Percentiles rank a stretch among this genome's conserved stretches.
Conservation (phyloP, 2,797 vertebrate genomes). For the Sciurus carolinensis region DNA sequence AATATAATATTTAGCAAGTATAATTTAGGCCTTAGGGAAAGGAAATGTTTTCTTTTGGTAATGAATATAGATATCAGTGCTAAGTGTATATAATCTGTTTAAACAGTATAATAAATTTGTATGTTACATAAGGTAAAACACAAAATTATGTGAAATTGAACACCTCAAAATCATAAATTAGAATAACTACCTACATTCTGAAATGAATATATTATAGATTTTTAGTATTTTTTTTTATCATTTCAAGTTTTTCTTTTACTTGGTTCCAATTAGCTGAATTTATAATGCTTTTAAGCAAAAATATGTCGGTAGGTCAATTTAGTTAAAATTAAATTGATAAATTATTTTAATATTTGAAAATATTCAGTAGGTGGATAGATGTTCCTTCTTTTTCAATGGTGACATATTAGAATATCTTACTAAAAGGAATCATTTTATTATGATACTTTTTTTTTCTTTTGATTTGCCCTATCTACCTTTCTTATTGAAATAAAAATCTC, state of each 20-base stretch:
- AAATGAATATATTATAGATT: slow-evolving; percentile 9
- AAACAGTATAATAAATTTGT: not conserved
- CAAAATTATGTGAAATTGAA: slow-evolving; percentile 23
- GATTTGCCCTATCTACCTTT: not conserved
- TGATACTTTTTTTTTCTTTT: not conserved
- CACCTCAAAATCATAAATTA: slow-evolving; percentile 11
- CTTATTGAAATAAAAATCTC: not conserved
- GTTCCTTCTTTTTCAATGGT: not conserved
- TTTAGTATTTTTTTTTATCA: slow-evolving; percentile 13
- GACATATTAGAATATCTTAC: not conserved
- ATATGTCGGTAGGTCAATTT: not conserved
- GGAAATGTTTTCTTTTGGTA: slow-evolving; percentile 36
- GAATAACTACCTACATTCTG: not conserved
- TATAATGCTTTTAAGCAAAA: not conserved
- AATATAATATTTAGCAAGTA: slow-evolving; percentile 34
- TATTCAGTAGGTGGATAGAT: not conserved
- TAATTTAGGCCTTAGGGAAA: not conserved
- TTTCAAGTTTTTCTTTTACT: not conserved
- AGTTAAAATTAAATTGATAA: not conserved
- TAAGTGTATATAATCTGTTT: slow-evolving; percentile 28
- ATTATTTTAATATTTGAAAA: not conserved
- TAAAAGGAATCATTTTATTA: not conserved
- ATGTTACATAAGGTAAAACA: not conserved
- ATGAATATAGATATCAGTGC: not conserved
- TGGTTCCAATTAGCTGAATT: not conserved